Conservation (phyloP, 2,888 invertebrate genomes). For the Phengaris arion region DNA sequence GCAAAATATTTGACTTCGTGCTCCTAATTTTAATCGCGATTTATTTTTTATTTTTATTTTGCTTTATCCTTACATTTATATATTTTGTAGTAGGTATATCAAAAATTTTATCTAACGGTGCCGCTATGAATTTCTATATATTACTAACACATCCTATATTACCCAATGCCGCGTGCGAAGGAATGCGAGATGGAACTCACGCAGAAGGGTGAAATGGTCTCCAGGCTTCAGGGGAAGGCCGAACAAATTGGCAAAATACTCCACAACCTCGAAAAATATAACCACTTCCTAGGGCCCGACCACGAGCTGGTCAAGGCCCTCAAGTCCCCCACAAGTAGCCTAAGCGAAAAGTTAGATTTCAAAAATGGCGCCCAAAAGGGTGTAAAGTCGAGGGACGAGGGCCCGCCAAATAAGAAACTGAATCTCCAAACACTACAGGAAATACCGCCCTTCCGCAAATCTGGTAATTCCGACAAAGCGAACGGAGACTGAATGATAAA, state of each 20-base stretch:
- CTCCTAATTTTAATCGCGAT: not conserved
- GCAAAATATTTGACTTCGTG: not conserved
- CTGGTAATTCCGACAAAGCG: constrained; percentile 53
- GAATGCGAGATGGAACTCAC: constrained; percentile 97
- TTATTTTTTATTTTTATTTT: not conserved
- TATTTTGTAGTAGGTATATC: not conserved
- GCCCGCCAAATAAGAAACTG: constrained; percentile 76
- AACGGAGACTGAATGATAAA: constrained; percentile 42
- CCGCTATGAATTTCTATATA: not conserved
- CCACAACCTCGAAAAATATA: constrained; percentile 93
- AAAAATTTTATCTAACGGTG: not conserved
- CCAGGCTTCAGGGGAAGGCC: constrained; percentile 96
- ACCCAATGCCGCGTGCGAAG: constrained; percentile 80
- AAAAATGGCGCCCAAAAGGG: constrained; percentile 65
- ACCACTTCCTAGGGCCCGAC: constrained; percentile 83
- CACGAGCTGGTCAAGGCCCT: constrained; percentile 77
- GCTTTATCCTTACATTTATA: not conserved
- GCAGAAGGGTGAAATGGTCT: constrained; percentile 97
- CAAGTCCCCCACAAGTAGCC: constrained; percentile 69
- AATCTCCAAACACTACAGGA: constrained; percentile 64
- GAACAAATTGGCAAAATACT: constrained; percentile 96
- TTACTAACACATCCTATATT: constrained; percentile 69
- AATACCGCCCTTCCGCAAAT: constrained; percentile 75
- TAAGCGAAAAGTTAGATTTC: constrained; percentile 64
- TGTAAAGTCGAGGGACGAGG: constrained; percentile 73